Evolutionary conservation across 2,113 vertebrate species (phyloP).

Genomic region (Pygoscelis adeliae): DNA sequence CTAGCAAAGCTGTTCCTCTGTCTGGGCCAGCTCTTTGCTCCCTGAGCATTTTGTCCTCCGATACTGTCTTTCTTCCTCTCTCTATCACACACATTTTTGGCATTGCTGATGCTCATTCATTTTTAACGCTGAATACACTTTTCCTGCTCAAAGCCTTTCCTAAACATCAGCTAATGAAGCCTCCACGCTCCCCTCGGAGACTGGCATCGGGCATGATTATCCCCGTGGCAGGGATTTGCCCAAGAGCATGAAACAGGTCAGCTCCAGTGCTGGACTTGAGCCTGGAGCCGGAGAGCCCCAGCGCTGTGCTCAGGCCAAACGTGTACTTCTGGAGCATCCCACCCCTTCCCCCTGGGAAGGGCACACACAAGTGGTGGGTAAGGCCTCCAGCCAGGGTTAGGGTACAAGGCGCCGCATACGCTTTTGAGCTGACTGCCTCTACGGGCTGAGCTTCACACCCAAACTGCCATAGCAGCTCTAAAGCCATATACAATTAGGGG

Average conservation of each 20-base stretch:
- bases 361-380: neutral
- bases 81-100: conserved; percentile 2
- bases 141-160: neutral
- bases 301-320: neutral
- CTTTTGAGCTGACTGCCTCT: neutral
- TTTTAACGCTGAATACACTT: neutral
- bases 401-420: accelerated
- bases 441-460: neutral
- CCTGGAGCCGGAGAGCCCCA: neutral
- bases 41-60: neutral
- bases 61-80: neutral
- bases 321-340: neutral
- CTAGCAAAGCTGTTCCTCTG: neutral
- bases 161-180: conserved; percentile 20
- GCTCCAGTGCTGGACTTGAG: neutral
- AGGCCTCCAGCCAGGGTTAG: neutral
- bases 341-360: neutral
- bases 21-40: neutral
- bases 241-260: neutral
- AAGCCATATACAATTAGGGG: neutral
- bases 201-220: neutral
- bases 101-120: conserved; percentile 30
- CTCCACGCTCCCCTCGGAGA: neutral
- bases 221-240: neutral
- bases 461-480: neutral